phyloP scores from a whole-genome alignment of 1,140 invertebrate species.

The Archivesica marissinica region DNA sequence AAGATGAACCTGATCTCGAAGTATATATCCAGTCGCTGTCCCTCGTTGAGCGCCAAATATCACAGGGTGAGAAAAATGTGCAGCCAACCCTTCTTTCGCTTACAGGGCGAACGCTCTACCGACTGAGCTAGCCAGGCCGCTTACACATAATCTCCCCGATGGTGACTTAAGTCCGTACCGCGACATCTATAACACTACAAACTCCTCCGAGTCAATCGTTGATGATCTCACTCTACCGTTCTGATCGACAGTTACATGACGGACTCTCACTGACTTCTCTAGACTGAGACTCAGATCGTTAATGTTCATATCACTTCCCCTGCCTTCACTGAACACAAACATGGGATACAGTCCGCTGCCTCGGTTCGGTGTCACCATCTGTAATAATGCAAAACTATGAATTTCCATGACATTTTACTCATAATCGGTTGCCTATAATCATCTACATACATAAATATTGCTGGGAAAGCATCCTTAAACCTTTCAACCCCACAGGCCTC shows the following conservation, averaged over 20 bases:
- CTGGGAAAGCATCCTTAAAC: not conserved
- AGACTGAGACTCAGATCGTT: conserved; percentile 61
- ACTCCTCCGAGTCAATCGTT: conserved; percentile 81
- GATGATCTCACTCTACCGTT: conserved; percentile 69
- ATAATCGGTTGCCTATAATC: not conserved
- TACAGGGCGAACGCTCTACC: too few species aligned
- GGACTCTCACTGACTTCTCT: conserved; percentile 73
- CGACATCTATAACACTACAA: conserved; percentile 81
- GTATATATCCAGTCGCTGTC: too few species aligned
- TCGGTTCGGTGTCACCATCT: conserved; percentile 84
- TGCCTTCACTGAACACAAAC: conserved; percentile 91
- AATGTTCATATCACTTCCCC: conserved; percentile 85
- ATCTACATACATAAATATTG: not conserved
- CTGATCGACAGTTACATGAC: conserved; percentile 70
- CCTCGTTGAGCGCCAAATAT: too few species aligned
- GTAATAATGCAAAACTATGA: conserved; percentile 58
- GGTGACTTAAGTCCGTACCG: too few species aligned
- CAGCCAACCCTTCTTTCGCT: too few species aligned
- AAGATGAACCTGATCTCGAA: too few species aligned
- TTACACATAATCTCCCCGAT: too few species aligned
- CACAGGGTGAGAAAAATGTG: too few species aligned
- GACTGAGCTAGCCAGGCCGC: too few species aligned
- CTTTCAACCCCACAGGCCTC: too few species aligned
- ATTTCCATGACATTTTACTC: not conserved
- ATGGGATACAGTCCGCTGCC: conserved; percentile 89